A percentile compares a stretch with the other conserved stretches of the same genome.
phyloP scores from a whole-genome alignment of 2,888 invertebrate species.

The Drosophila borborema region DNA sequence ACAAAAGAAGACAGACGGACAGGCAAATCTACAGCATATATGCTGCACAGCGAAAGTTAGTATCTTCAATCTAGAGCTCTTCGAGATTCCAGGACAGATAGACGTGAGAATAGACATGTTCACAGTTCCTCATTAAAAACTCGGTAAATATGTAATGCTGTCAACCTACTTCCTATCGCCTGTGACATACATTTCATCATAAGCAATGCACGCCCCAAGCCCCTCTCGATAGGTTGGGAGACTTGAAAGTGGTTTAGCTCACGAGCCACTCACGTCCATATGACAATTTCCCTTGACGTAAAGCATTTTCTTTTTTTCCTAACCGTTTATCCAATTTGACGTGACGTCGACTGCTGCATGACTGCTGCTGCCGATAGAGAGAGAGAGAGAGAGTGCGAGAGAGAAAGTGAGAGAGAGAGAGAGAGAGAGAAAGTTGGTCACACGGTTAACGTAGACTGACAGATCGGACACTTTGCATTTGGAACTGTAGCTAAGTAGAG shows the following conservation, averaged over 20 bases:
- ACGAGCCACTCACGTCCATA: slow-evolving; percentile 21
- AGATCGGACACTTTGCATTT: slow-evolving; percentile 42
- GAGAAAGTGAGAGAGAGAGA: no score
- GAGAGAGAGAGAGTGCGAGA: neutral
- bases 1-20: no score
- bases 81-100: no score
- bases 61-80: no score
- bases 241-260: slow-evolving; percentile 13
- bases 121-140: neutral
- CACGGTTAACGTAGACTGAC: slow-evolving; percentile 49
- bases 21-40: no score
- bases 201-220: neutral
- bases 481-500: slow-evolving; percentile 23
- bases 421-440: neutral
- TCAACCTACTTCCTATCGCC: neutral
- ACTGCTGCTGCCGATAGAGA: neutral
- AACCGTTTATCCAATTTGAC: slow-evolving; percentile 41
- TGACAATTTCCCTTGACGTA: slow-evolving; percentile 49
- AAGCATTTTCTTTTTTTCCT: slow-evolving; percentile 32
- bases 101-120: neutral
- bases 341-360: slow-evolving; percentile 22
- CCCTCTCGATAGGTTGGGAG: neutral
- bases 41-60: no score
- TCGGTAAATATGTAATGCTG: neutral
- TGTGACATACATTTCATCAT: neutral